Percentiles rank a stretch among this genome's conserved stretches.
These are phyloP conservation scores for Acheta domesticus DNA, from an alignment of 2,888 invertebrate species.

Conservation along the genomic window DNA sequence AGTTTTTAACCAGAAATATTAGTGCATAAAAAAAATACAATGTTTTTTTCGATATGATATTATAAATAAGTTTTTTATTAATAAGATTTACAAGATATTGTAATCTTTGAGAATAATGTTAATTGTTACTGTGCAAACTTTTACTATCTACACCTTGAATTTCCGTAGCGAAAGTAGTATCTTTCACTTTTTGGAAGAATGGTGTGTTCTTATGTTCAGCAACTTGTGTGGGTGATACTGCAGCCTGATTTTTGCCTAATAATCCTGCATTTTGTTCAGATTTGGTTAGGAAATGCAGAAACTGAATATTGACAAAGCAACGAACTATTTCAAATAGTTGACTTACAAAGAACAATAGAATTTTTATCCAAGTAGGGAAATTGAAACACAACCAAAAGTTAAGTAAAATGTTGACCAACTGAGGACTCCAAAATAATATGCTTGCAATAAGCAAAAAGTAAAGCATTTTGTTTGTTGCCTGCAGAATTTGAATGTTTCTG, in stretches of 20 bases:
- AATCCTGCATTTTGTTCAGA: not conserved
- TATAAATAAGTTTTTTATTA: no score
- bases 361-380: constrained; percentile 41
- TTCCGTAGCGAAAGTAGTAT: no score
- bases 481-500: not conserved
- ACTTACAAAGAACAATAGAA: constrained; percentile 40
- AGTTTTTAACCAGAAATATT: no score
- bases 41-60: no score
- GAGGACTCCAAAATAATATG: constrained; percentile 43
- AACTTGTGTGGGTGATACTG: not conserved
- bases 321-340: constrained; percentile 39
- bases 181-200: no score
- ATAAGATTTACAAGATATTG: no score
- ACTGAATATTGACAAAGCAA: constrained; percentile 41
- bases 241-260: constrained; percentile 22
- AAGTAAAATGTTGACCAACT: constrained; percentile 40
- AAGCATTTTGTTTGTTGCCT: constrained; percentile 30
- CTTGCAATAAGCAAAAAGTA: constrained; percentile 40
- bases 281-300: constrained; percentile 23
- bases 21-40: no score
- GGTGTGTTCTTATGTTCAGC: not conserved
- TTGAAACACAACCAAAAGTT: constrained; percentile 41
- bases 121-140: no score
- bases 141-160: no score
- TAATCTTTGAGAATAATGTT: no score